Evolutionary conservation across 2,797 vertebrate species (phyloP).

Genomic region (Argentina silus): DNA sequence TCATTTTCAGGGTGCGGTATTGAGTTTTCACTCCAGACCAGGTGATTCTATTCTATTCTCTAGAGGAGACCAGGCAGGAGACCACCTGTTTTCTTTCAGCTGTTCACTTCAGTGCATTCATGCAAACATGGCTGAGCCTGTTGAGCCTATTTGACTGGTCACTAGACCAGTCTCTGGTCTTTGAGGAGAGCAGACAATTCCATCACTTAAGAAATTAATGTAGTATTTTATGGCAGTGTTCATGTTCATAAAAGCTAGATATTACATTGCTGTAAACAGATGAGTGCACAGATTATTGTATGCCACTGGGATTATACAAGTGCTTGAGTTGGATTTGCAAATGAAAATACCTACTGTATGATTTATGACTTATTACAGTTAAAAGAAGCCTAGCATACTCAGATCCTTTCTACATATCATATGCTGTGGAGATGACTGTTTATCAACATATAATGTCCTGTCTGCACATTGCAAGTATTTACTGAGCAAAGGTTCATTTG

Average conservation of each 20-base stretch:
- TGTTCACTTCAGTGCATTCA: too few relatives aligned
- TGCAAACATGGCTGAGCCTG: too few relatives aligned
- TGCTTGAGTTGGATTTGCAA: slow-evolving; percentile 19
- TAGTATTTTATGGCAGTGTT: background rate
- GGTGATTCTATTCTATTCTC: too few relatives aligned
- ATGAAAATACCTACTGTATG: slow-evolving; percentile 1
- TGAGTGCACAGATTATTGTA: background rate
- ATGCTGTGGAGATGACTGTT: background rate
- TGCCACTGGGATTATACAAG: background rate
- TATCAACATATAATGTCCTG: slow-evolving; percentile 5
- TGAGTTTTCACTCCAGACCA: too few relatives aligned
- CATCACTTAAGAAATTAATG: background rate
- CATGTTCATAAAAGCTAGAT: background rate
- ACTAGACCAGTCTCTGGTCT: too few relatives aligned
- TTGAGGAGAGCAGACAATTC: too few relatives aligned
- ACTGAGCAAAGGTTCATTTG: slow-evolving; percentile 45
- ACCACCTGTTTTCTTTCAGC: too few relatives aligned
- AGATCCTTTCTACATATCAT: too few relatives aligned
- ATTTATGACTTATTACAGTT: background rate
- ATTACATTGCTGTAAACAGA: background rate
- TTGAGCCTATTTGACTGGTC: too few relatives aligned
- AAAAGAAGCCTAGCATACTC: background rate
- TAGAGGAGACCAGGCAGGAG: too few relatives aligned
- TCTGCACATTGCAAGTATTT: slow-evolving; percentile 2
- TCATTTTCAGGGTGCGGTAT: too few relatives aligned